Evolutionary conservation across 2,888 invertebrate species (phyloP).

Genomic region (Exocentrus adspersus): DNA sequence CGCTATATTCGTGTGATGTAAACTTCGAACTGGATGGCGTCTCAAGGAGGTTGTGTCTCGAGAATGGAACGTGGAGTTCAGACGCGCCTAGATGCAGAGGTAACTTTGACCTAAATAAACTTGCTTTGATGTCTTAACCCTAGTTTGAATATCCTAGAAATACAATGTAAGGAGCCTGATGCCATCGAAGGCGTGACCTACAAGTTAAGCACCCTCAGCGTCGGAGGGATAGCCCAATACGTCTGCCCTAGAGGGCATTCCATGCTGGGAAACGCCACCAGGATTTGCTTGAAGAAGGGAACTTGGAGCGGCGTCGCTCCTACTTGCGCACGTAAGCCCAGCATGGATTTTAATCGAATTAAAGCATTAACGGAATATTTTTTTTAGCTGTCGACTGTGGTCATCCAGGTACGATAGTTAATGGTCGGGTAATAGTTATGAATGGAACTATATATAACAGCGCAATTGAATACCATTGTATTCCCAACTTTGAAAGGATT

Average conservation of each 20-base stretch:
- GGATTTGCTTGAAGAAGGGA: conserved; percentile 80
- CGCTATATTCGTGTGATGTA: conserved; percentile 82
- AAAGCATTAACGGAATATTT: background rate
- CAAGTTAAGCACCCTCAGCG: conserved; percentile 73
- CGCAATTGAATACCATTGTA: conserved; percentile 88
- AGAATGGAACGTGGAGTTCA: conserved; percentile 92
- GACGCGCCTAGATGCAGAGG: conserved; percentile 84
- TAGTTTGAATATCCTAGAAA: conserved; percentile 67
- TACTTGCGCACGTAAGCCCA: conserved; percentile 78
- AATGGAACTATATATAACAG: conserved; percentile 89
- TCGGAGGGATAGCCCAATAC: conserved; percentile 84
- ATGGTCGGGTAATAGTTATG: conserved; percentile 86
- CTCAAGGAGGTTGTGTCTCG: conserved; percentile 83
- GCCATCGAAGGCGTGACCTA: conserved; percentile 70
- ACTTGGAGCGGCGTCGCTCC: conserved; percentile 85
- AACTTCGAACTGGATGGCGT: conserved; percentile 87
- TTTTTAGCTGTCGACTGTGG: conserved; percentile 84
- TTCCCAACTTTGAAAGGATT: conserved; percentile 83
- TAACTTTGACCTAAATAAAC: too few relatives aligned
- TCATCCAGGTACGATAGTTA: conserved; percentile 80
- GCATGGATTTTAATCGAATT: background rate
- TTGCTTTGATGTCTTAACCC: too few relatives aligned
- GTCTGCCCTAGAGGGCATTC: conserved; percentile 84
- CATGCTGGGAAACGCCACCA: conserved; percentile 81
- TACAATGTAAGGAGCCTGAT: conserved; percentile 79